phyloP scores from a whole-genome alignment of 2,888 invertebrate species.

The Troides oblongomaculatus region DNA sequence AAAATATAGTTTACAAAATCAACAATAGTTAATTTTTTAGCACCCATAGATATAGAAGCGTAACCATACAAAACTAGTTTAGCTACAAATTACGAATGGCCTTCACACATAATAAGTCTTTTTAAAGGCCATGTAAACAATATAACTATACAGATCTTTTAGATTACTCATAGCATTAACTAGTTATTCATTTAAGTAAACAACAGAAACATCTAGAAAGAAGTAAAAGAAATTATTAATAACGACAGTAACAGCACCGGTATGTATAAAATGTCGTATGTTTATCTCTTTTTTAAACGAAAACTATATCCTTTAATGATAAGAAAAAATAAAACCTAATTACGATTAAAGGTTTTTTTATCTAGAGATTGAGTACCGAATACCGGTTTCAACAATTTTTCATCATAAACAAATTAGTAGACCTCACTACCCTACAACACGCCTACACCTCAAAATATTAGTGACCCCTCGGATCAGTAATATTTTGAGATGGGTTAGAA shows the following conservation, averaged over 20 bases:
- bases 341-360: background rate
- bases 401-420: background rate
- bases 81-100: constrained; percentile 9
- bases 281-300: background rate
- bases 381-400: background rate
- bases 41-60: constrained; percentile 3
- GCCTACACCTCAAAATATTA: no score
- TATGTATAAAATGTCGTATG: background rate
- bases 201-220: constrained; percentile 12
- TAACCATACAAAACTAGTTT: constrained; percentile 13
- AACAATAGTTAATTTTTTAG: background rate
- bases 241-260: background rate
- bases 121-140: constrained; percentile 22
- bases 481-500: no score
- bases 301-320: background rate
- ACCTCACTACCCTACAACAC: no score
- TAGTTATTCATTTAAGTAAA: background rate
- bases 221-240: no score
- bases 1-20: background rate
- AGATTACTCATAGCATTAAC: constrained; percentile 4
- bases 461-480: background rate
- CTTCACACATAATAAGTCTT: constrained; percentile 14
- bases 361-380: background rate
- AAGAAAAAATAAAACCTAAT: background rate
- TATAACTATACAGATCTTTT: constrained; percentile 14